phyloP scores from a whole-genome alignment of 2,113 vertebrate species.

The Abramis brama region DNA sequence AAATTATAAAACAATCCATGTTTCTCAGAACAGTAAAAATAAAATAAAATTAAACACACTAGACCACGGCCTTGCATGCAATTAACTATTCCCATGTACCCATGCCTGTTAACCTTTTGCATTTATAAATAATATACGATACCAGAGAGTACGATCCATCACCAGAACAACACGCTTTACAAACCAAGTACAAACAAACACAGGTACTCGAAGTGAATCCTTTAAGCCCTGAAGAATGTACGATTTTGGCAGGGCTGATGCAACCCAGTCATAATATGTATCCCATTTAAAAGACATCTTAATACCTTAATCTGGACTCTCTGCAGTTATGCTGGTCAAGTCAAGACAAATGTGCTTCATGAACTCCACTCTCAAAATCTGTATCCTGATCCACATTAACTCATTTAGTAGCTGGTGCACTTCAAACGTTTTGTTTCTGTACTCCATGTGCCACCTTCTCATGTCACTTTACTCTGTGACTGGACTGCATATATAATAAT shows the following conservation, averaged over 20 bases:
- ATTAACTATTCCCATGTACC: constrained; percentile 31
- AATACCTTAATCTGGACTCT: constrained; percentile 52
- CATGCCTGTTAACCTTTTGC: constrained; percentile 39
- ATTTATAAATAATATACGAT: constrained; percentile 59
- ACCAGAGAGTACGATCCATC: constrained; percentile 11
- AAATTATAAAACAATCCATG: constrained; percentile 57
- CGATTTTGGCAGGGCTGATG: background rate
- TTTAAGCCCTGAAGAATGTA: constrained; percentile 18
- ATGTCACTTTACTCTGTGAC: no score
- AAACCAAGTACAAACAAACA: constrained; percentile 37
- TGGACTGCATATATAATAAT: no score
- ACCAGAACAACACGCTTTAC: constrained; percentile 1
- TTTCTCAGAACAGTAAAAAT: constrained; percentile 34
- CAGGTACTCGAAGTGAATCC: constrained; percentile 12
- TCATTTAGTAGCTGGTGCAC: background rate
- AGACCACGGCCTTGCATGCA: constrained; percentile 19
- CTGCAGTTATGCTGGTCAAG: constrained; percentile 26
- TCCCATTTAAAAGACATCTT: constrained; percentile 38
- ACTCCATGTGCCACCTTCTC: background rate
- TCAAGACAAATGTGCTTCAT: constrained; percentile 7
- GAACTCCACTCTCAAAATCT: background rate
- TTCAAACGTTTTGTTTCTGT: background rate
- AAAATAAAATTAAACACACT: constrained; percentile 27
- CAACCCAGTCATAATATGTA: constrained; percentile 49
- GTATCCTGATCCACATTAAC: background rate